A percentile compares a stretch with the other conserved stretches of the same genome.
Conservation (phyloP, 2,113 vertebrate species). For the Paramisgurnus dabryanus region DNA sequence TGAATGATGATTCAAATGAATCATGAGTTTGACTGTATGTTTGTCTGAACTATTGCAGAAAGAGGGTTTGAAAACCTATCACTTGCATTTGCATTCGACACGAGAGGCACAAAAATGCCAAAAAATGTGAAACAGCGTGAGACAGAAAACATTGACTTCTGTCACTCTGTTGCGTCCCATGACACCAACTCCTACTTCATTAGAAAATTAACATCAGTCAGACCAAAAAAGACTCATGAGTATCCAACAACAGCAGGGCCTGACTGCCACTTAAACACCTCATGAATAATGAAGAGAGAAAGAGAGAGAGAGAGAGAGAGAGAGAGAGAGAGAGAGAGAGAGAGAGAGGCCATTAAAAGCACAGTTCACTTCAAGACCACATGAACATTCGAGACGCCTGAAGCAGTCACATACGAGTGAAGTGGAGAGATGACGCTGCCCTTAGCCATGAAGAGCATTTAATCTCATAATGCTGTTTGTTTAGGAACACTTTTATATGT, state of each 20-base stretch:
- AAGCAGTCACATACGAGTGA: background rate
- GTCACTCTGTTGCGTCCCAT: background rate
- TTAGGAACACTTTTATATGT: constrained; percentile 34
- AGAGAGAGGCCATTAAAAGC: constrained; percentile 60
- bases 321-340: constrained; percentile 56
- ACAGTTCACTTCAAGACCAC: background rate
- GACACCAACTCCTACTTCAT: constrained; percentile 56
- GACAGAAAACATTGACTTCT: constrained; percentile 6
- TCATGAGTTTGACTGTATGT: too few species aligned
- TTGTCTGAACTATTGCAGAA: too few species aligned
- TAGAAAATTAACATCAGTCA: constrained; percentile 58
- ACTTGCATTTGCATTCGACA: background rate
- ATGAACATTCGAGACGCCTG: constrained; percentile 2
- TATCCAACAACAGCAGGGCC: constrained; percentile 38
- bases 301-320: constrained; percentile 58
- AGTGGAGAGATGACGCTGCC: background rate
- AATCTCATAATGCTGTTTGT: constrained; percentile 20
- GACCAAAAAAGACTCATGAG: constrained; percentile 56
- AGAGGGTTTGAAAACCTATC: background rate
- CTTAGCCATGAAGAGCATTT: constrained; percentile 10
- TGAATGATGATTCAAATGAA: too few species aligned
- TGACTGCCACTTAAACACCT: constrained; percentile 41
- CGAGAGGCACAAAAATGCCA: background rate
- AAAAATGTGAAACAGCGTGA: background rate
- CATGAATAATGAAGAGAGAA: constrained; percentile 65